A percentile compares a stretch with the other conserved stretches of the same genome.
Conservation (phyloP, 2,797 vertebrate species). For the Tadarida brasiliensis region DNA sequence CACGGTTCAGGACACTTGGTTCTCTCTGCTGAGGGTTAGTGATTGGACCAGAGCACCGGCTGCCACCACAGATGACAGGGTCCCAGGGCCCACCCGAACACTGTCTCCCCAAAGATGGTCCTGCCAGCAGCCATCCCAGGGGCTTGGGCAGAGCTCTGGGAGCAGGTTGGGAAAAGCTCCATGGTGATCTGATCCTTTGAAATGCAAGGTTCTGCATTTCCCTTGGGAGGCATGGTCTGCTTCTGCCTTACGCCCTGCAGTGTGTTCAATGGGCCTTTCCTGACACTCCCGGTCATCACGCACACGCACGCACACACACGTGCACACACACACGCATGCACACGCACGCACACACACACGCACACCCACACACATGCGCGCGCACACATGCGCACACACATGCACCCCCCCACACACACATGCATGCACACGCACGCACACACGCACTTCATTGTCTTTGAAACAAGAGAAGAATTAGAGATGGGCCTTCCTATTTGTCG, state of each 20-base stretch:
- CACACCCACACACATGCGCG: background rate
- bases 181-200: background rate
- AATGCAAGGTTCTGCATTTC: background rate
- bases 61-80: background rate
- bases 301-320: background rate
- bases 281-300: background rate
- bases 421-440: no score
- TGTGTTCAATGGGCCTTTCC: no score
- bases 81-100: background rate
- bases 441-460: background rate
- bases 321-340: background rate
- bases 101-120: background rate
- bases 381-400: background rate
- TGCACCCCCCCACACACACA: no score
- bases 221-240: background rate
- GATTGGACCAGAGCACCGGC: no score
- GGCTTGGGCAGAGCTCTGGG: background rate
- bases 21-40: background rate
- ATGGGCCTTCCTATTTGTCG: background rate
- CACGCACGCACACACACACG: background rate
- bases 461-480: background rate
- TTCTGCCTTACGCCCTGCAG: background rate
- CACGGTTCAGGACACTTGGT: background rate
- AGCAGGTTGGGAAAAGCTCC: background rate
- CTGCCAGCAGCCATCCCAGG: background rate